Conservation (phyloP, 2,888 invertebrate genomes). For the Drosophila setosimentum region DNA sequence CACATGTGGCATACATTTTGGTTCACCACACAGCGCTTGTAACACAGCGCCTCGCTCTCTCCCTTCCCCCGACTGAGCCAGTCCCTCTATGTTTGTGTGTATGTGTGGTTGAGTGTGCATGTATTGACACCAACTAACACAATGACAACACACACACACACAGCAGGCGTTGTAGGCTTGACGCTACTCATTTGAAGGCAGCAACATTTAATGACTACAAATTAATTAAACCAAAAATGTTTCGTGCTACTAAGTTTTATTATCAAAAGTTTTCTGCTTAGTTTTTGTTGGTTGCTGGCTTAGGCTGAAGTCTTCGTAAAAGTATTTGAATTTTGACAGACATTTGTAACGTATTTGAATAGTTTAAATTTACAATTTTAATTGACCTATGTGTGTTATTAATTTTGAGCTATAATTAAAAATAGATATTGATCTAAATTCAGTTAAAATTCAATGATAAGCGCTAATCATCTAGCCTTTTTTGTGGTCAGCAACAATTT, state of each 20-base stretch:
- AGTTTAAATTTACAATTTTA: not conserved
- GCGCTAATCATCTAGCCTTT: not conserved
- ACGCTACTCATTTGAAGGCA: conserved; percentile 32
- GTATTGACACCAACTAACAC: conserved; percentile 59
- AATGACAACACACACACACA: conserved; percentile 31
- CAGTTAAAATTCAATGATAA: not conserved
- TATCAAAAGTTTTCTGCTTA: conserved; percentile 47
- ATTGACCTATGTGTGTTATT: not conserved
- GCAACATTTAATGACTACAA: conserved; percentile 72
- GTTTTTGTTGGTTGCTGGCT: conserved; percentile 8
- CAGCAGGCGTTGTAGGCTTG: conserved; percentile 24
- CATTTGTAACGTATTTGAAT: not conserved
- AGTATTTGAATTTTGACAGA: not conserved
- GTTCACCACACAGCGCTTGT: conserved; percentile 64
- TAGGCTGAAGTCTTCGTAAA: not conserved
- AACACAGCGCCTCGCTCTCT: conserved; percentile 19
- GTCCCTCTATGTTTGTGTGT: conserved; percentile 9
- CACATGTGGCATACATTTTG: conserved; percentile 60
- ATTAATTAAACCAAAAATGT: conserved; percentile 73
- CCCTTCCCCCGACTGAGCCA: too few relatives aligned
- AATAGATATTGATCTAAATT: not conserved
- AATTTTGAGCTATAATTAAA: not conserved
- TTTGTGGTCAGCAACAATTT: too few relatives aligned
- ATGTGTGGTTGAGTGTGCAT: conserved; percentile 18
- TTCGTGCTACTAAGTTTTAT: conserved; percentile 59